Percentiles rank a stretch among this genome's conserved stretches.
Conservation (phyloP, 2,888 invertebrate genomes). For the Rotaria sp. region DNA sequence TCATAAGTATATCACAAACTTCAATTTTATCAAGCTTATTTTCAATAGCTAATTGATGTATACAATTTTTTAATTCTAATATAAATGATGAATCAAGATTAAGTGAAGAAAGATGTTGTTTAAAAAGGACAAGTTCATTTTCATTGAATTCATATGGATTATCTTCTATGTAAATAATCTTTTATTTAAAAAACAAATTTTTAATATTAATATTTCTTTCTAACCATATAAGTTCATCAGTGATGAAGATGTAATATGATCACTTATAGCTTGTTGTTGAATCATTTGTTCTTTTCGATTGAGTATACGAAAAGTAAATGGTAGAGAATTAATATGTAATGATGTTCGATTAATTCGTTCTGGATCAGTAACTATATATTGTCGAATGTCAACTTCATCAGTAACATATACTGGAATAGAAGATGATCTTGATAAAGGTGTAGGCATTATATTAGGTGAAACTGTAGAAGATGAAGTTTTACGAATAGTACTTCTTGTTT, state of each 20-base stretch:
- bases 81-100: background rate
- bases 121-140: background rate
- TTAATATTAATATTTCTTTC: background rate
- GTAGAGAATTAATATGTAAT: background rate
- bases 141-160: background rate
- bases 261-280: background rate
- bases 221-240: background rate
- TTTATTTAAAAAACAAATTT: too few species aligned
- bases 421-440: background rate
- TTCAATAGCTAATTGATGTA: background rate
- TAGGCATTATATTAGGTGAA: background rate
- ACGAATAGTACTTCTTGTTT: background rate
- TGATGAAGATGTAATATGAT: background rate
- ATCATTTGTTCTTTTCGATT: background rate
- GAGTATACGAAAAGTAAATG: background rate
- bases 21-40: background rate
- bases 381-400: background rate
- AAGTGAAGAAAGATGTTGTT: background rate
- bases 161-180: background rate
- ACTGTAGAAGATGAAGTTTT: background rate
- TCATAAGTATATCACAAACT: background rate
- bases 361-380: background rate
- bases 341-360: background rate
- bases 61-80: background rate
- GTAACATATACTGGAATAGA: background rate